Percentiles rank a stretch among this genome's conserved stretches.
Evolutionary conservation across 2,797 vertebrate species (phyloP).

Genomic region (Yasuhikotakia modesta): DNA sequence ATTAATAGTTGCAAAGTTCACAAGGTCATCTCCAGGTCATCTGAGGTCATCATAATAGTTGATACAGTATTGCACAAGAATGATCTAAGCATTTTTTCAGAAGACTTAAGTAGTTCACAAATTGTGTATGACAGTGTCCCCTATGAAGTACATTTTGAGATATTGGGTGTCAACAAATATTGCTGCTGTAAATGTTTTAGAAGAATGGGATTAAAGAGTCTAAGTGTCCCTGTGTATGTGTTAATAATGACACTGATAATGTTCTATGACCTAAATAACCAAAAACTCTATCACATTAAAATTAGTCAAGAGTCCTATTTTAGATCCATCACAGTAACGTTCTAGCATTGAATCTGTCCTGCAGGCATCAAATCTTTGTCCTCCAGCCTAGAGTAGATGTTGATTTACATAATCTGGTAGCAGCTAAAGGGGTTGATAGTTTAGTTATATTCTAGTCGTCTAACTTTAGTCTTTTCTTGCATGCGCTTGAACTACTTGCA

Average conservation of each 20-base stretch:
- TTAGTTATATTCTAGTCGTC: constrained; percentile 47
- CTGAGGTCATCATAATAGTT: constrained; percentile 41
- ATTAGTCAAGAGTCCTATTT: neutral
- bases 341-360: neutral
- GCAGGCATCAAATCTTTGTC: constrained; percentile 4
- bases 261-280: constrained; percentile 2
- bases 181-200: constrained; percentile 10
- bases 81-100: constrained; percentile 19
- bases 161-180: neutral
- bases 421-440: constrained; percentile 39
- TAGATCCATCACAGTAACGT: neutral
- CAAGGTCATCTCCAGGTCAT: constrained; percentile 29
- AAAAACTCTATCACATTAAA: constrained; percentile 9
- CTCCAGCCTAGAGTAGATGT: constrained; percentile 6
- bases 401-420: constrained; percentile 5
- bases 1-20: constrained; percentile 29
- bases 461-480: constrained; percentile 44
- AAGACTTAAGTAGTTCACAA: neutral
- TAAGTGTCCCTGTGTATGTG: constrained; percentile 20
- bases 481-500: constrained; percentile 57
- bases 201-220: constrained; percentile 4
- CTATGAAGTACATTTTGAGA: neutral
- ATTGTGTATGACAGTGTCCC: constrained; percentile 40
- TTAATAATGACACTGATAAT: neutral
- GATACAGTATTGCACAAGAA: constrained; percentile 49